Base-by-base conservation (phyloP, 2,113 vertebrate species). In the Melospiza georgiana region DNA sequence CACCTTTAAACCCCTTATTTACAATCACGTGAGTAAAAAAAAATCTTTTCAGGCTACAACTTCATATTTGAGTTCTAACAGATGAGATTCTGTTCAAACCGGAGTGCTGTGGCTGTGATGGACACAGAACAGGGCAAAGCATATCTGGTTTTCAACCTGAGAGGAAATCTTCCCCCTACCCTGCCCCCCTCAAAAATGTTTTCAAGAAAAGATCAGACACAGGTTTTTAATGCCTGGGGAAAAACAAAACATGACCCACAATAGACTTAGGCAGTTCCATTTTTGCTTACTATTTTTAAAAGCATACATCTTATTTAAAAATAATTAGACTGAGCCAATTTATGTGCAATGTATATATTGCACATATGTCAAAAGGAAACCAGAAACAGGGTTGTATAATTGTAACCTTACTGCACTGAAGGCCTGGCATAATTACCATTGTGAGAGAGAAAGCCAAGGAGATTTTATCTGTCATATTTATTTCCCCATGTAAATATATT, bases 241-340 rank as follows among this genome's bases (percentile, higher is more conserved):
- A 96, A 96, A 96, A 68, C 94, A 95, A 95, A 90, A 92, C 73
- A 84, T 72, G 76, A 90, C 57, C 41, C 61, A 54, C 68, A 81
- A 96, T 92, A 75, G 86, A 86, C 93, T 75, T 89, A 90, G 90
- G 88, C 90, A 95, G 92, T 89, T 96, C 83, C 46, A 89, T 93
- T 95, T 96, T 95, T 95, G 57, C 85, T 86, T 93, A 63, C 90
- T 94, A 90, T 94, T 96, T 96, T 96, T 93, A 84, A 96, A 96
- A 94, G 73, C 92, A 81, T 96, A 68, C 21, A 90, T 46, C 61
- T 93, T 96, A 96, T 95, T 97, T 96, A 84, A 95, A 96, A 96
- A 96, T 95, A 94, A 90, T 94, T 96, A 97, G 52, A 48, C 89
- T 81, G 76, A 92, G 80, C 57, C 90, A 90, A 94, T 97, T 94